A percentile compares a stretch with the other conserved stretches of the same genome.
These are phyloP conservation scores for Aeoliscus strigatus DNA, from an alignment of 2,797 vertebrate genomes.

Conservation along the genomic window DNA sequence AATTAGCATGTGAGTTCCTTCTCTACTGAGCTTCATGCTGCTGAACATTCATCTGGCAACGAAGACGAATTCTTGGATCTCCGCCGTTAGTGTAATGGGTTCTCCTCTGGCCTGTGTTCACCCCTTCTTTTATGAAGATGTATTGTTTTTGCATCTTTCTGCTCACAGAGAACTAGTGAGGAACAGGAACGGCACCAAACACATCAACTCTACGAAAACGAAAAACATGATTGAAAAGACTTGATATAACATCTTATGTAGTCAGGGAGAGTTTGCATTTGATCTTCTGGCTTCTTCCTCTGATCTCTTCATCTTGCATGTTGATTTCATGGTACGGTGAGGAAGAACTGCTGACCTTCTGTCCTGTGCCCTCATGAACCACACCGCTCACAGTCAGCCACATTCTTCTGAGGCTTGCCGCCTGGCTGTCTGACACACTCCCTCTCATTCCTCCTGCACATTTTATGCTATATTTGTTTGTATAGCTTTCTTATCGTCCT, in stretches of 20 bases:
- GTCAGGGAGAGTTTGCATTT: neutral
- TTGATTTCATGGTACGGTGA: slow-evolving; percentile 17
- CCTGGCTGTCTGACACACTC: slow-evolving; percentile 41
- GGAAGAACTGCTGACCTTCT: slow-evolving; percentile 17
- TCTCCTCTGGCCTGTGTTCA: too few relatives aligned
- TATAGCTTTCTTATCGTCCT: slow-evolving; percentile 62
- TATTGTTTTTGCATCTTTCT: too few relatives aligned
- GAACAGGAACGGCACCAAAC: too few relatives aligned
- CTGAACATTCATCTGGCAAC: too few relatives aligned
- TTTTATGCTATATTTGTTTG: slow-evolving; percentile 64
- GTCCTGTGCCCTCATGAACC: slow-evolving; percentile 14
- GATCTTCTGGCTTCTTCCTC: slow-evolving; percentile 9
- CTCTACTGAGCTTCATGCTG: too few relatives aligned
- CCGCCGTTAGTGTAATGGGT: too few relatives aligned
- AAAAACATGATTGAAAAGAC: neutral
- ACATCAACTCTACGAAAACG: neutral
- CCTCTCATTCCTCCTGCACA: slow-evolving; percentile 43
- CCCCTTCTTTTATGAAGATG: too few relatives aligned
- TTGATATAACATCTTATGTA: slow-evolving; percentile 5
- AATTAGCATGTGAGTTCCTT: too few relatives aligned
- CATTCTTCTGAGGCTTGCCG: slow-evolving; percentile 31
- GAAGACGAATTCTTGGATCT: too few relatives aligned
- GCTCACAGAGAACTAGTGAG: too few relatives aligned
- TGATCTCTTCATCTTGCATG: slow-evolving; percentile 14
- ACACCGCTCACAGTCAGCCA: slow-evolving; percentile 3